phyloP scores from a whole-genome alignment of 2,797 vertebrate species.

The Amazona finschi region DNA sequence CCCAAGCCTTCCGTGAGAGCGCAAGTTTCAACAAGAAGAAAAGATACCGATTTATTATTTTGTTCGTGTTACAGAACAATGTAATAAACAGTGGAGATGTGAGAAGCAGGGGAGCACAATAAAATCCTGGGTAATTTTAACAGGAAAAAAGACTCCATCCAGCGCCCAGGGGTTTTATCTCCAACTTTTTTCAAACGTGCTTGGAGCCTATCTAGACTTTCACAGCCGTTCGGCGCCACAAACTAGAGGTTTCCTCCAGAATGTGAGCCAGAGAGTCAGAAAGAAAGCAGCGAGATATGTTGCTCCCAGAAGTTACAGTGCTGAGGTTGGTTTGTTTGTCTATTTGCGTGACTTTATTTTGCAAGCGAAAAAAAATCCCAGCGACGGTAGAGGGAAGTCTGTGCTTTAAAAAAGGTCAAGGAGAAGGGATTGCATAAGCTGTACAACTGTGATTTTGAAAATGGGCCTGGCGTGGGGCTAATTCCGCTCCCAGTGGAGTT shows the following conservation, averaged over 20 bases:
- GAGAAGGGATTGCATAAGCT: background rate
- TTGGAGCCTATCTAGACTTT: background rate
- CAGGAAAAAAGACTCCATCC: background rate
- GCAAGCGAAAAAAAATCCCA: background rate
- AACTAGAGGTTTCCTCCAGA: background rate
- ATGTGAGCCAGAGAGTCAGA: background rate
- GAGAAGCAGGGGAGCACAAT: background rate
- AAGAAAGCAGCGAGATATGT: background rate
- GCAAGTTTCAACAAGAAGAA: background rate
- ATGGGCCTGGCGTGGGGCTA: background rate
- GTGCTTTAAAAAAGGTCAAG: background rate
- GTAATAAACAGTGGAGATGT: background rate
- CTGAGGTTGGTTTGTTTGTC: background rate
- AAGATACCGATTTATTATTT: fast-evolving
- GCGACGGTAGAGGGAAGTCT: background rate
- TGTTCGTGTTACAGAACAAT: background rate
- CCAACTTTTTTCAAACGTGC: background rate
- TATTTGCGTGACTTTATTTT: background rate
- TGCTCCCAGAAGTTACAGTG: background rate
- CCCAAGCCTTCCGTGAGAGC: too few species aligned
- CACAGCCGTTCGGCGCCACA: background rate
- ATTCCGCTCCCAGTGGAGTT: constrained; percentile 8
- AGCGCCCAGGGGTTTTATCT: background rate
- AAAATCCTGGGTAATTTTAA: background rate
- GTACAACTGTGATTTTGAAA: background rate